A percentile compares a stretch with the other conserved stretches of the same genome.
These are phyloP conservation scores for Alsophila aescularia DNA, from an alignment of 2,888 invertebrate genomes.

Conservation along the genomic window DNA sequence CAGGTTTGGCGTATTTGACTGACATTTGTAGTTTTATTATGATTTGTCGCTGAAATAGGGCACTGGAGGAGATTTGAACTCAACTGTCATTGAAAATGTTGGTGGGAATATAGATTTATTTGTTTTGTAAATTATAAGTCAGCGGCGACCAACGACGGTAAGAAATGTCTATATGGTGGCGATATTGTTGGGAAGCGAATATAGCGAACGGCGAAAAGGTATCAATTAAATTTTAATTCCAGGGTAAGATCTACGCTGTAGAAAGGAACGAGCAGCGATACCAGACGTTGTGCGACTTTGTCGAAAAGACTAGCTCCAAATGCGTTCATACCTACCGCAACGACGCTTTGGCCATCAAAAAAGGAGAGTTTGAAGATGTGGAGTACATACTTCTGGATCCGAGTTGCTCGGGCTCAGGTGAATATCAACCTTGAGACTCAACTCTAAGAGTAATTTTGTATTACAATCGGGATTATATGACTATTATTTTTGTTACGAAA, in stretches of 20 bases:
- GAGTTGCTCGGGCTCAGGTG: constrained; percentile 97
- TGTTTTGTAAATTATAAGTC: too few relatives aligned
- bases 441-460: background rate
- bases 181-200: too few relatives aligned
- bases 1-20: too few relatives aligned
- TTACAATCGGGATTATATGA: background rate
- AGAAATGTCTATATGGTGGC: too few relatives aligned
- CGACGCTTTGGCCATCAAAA: constrained; percentile 89
- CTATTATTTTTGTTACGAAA: too few relatives aligned
- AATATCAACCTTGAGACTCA: constrained; percentile 4
- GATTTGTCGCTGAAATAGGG: too few relatives aligned
- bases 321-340: constrained; percentile 87
- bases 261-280: constrained; percentile 90
- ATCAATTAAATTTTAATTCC: constrained; percentile 11
- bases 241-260: constrained; percentile 92
- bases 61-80: too few relatives aligned
- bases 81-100: too few relatives aligned
- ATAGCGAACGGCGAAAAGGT: too few relatives aligned
- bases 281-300: constrained; percentile 86
- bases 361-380: constrained; percentile 86
- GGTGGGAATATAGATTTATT: too few relatives aligned
- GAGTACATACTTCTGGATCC: constrained; percentile 98
- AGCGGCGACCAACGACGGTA: too few relatives aligned
- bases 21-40: too few relatives aligned
- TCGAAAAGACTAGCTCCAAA: constrained; percentile 86